Evolutionary conservation across 2,113 vertebrate genomes (phyloP), one percentile per base, ranked within the genome.

Genomic region (Anolis carolinensis): DNA sequence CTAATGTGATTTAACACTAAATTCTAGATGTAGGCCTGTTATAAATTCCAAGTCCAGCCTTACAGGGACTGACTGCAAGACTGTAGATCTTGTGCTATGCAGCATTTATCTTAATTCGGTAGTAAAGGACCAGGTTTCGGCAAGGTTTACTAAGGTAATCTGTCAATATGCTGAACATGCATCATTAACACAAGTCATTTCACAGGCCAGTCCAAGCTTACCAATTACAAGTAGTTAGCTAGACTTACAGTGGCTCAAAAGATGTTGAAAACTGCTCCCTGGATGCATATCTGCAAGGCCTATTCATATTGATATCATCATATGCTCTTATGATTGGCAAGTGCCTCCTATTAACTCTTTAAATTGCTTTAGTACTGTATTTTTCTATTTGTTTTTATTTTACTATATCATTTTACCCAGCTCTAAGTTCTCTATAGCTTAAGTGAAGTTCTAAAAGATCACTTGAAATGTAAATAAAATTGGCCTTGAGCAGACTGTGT

Each of bases 401-500:
- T 36, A 30, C 5, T 68, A 27, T 68, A 30, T 68, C 30, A 10
- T 30, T 30, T 34, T 1, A 65, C 83, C 44, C 82, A 55, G 82
- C 44, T 30, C 88, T 36, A 0, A 85, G 5, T 80, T 90, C n/a
- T 86, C n/a, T 8, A 52, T 36, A 85, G 90, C 86, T 44, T 1
- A 55, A 90, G 74, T 18, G 39, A 5, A 8, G 78, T n/a, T 32
- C 68, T 73, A 7, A 67, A 85, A 82, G 9, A 88, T 3, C 73
- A 87, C 90, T 75, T 65, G 75, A 81, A 88, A 92, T 73, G 55
- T 82, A 91, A 92, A 86, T 34, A 85, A 79, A 48, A 71, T 74
- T 87, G 50, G 7, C 18, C 21, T 39, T 87, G 25, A 73, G 92
- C 81, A 71, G 20, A 74, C 89, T 90, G 89, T 2, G 18, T 80